A percentile compares a stretch with the other conserved stretches of the same genome.
phyloP scores from a whole-genome alignment of 2,113 vertebrate genomes.

The Paradoxurus hermaphroditus region DNA sequence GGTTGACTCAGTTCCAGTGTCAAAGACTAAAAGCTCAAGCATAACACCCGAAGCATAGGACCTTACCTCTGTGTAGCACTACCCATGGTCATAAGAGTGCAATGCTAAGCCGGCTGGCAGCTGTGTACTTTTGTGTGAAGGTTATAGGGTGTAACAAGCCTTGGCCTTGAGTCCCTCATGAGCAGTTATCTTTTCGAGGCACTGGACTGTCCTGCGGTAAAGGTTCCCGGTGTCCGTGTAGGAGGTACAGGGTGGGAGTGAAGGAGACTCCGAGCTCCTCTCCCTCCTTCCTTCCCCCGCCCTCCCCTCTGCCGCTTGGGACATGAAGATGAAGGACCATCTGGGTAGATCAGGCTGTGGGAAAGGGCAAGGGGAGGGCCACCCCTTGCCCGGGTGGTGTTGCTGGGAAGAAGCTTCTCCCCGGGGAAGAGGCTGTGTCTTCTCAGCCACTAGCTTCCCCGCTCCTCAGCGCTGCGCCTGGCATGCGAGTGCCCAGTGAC shows the following conservation, averaged over 20 bases:
- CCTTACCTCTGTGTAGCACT: not conserved
- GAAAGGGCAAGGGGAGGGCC: not conserved
- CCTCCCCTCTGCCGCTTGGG: not conserved
- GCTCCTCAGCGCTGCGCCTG: not conserved
- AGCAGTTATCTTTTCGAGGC: not conserved
- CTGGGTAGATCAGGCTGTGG: not conserved
- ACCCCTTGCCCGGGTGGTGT: not conserved
- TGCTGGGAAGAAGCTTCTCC: not conserved
- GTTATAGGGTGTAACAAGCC: not conserved
- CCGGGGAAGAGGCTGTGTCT: not conserved
- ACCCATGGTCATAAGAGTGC: not conserved
- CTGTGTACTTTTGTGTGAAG: not conserved
- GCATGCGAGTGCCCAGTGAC: rapidly evolving
- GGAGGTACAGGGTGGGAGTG: not conserved
- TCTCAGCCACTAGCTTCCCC: not conserved
- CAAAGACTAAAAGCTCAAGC: not conserved
- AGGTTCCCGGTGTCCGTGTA: not conserved
- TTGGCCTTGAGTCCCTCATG: not conserved
- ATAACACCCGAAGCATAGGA: not conserved
- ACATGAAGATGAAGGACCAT: not conserved
- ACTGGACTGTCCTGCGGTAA: not conserved
- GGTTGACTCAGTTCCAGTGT: not conserved
- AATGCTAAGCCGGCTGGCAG: not conserved
- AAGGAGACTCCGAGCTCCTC: not conserved
- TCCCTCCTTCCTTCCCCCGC: not conserved